phyloP scores from a whole-genome alignment of 1,140 invertebrate species.

The Ectropis grisescens region DNA sequence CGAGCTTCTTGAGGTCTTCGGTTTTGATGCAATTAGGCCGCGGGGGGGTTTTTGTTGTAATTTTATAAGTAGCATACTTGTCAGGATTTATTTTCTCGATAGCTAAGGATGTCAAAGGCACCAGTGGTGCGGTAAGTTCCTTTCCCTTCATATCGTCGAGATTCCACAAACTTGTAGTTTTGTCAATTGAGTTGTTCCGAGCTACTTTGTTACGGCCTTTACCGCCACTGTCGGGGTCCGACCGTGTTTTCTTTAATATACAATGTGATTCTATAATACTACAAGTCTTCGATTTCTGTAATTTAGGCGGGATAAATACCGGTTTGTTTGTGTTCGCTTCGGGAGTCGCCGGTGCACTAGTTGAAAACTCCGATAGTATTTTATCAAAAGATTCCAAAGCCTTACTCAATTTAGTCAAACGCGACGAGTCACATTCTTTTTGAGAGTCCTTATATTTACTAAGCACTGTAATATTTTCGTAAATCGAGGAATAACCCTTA shows the following conservation, averaged over 20 bases:
- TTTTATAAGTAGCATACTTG: conserved; percentile 67
- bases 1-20: conserved; percentile 59
- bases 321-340: conserved; percentile 26
- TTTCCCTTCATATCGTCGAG: conserved; percentile 68
- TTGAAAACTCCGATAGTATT: conserved; percentile 70
- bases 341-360: conserved; percentile 26
- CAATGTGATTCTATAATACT: conserved; percentile 75
- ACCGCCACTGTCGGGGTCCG: conserved; percentile 40
- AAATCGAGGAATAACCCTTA: conserved; percentile 58
- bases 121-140: conserved; percentile 49
- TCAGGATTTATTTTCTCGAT: conserved; percentile 56
- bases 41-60: conserved; percentile 48
- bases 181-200: conserved; percentile 60
- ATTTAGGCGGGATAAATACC: conserved; percentile 60
- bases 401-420: conserved; percentile 72
- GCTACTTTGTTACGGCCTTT: conserved; percentile 37
- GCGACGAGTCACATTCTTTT: no score
- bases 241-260: conserved; percentile 70
- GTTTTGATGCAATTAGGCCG: conserved; percentile 45
- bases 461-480: conserved; percentile 51
- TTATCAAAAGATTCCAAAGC: conserved; percentile 77
- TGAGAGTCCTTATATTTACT: conserved; percentile 30
- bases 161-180: conserved; percentile 70
- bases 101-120: conserved; percentile 35
- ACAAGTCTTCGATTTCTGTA: conserved; percentile 75